phyloP scores from a whole-genome alignment of 2,113 vertebrate genomes.

The Rhinoderma darwinii region DNA sequence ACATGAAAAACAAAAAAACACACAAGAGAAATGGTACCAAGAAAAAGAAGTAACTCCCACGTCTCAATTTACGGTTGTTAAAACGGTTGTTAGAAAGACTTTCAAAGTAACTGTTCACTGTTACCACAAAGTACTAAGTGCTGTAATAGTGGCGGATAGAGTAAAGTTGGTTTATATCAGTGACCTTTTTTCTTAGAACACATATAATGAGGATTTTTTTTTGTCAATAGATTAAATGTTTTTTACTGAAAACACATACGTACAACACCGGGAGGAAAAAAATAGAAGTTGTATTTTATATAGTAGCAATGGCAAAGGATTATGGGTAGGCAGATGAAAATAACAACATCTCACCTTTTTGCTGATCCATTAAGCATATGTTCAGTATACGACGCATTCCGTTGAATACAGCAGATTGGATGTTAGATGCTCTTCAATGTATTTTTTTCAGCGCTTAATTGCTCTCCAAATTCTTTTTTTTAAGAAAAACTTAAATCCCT shows the following conservation, averaged over 20 bases:
- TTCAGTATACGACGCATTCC: neutral
- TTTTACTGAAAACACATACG: neutral
- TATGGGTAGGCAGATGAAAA: neutral
- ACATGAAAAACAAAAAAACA: constrained; percentile 2
- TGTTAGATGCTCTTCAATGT: constrained; percentile 13
- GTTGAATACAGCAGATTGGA: constrained; percentile 17
- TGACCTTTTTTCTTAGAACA: constrained; percentile 12
- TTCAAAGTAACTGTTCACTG: constrained; percentile 23
- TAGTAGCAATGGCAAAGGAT: neutral
- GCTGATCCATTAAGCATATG: constrained; percentile 45
- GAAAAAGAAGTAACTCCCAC: constrained; percentile 10
- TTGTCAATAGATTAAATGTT: neutral
- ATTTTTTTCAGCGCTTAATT: constrained; percentile 23
- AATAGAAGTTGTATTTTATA: neutral
- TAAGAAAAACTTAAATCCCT: constrained; percentile 35
- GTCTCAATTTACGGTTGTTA: constrained; percentile 15
- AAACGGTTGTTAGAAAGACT: constrained; percentile 5
- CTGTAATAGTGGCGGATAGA: neutral
- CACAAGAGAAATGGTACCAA: neutral
- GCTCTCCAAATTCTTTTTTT: constrained; percentile 30
- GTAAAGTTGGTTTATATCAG: neutral
- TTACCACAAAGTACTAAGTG: neutral
- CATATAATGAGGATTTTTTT: neutral
- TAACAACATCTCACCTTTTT: constrained; percentile 26
- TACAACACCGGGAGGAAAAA: neutral